Evolutionary conservation across 2,888 invertebrate species (phyloP).

Genomic region (Tortrix viridana): DNA sequence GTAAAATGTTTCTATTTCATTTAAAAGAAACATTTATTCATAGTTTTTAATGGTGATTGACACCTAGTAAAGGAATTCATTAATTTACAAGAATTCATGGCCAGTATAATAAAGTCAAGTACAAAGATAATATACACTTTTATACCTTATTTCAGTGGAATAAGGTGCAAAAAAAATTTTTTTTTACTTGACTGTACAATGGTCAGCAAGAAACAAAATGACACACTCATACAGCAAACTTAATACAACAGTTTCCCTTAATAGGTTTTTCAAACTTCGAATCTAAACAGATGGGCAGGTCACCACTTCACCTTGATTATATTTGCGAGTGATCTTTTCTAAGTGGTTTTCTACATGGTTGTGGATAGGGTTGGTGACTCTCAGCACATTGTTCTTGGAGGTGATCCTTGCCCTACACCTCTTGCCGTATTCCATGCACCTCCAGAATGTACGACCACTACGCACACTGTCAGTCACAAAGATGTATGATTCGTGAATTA

Average conservation of each 20-base stretch:
- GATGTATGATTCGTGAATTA: constrained; percentile 78
- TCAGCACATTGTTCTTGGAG: constrained; percentile 74
- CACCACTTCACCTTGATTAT: constrained; percentile 76
- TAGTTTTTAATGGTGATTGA: no score
- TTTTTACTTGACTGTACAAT: neutral
- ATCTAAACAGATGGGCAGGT: constrained; percentile 71
- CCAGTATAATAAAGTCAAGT: no score
- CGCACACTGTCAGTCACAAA: constrained; percentile 80
- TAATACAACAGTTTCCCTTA: neutral
- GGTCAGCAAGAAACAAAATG: neutral
- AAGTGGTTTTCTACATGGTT: constrained; percentile 75
- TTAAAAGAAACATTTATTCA: no score
- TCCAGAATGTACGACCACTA: constrained; percentile 79
- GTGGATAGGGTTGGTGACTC: constrained; percentile 77
- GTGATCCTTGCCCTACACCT: constrained; percentile 79
- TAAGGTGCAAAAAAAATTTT: no score
- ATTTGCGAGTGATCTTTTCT: constrained; percentile 72
- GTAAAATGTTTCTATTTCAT: no score
- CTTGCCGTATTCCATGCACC: constrained; percentile 80
- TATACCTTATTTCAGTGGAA: no score
- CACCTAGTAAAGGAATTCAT: no score
- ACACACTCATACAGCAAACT: constrained; percentile 8
- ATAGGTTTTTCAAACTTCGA: neutral
- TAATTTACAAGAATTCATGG: no score
- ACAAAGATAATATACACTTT: no score